Evolutionary conservation across 2,113 vertebrate genomes (phyloP).

Genomic region (Rousettus leschenaultii): DNA sequence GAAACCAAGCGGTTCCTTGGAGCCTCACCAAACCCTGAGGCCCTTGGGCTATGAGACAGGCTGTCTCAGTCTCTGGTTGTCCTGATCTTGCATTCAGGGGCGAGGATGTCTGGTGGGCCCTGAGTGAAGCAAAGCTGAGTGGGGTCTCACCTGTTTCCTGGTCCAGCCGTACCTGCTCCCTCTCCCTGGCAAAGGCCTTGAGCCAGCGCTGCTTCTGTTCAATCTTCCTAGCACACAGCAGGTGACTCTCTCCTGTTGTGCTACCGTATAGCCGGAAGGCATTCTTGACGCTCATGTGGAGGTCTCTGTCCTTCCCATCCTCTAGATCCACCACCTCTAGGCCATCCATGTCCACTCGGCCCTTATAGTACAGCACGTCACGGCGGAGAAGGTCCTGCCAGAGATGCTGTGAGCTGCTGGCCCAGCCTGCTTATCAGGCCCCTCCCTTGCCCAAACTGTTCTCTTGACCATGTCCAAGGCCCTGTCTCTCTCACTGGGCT

Average conservation of each 20-base stretch:
- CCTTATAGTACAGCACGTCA: slow-evolving; percentile 96
- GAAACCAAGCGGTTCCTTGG: neutral
- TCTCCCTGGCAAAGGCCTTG: slow-evolving; percentile 91
- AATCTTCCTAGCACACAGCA: slow-evolving; percentile 94
- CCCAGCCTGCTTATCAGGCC: neutral
- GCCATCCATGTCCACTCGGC: slow-evolving; percentile 90
- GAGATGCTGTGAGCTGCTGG: neutral
- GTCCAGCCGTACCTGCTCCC: slow-evolving; percentile 92
- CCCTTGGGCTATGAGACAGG: neutral
- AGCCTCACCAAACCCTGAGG: neutral
- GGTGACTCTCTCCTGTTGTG: slow-evolving; percentile 84
- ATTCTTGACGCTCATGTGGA: slow-evolving; percentile 92
- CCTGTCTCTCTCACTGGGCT: neutral
- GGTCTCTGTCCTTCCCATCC: slow-evolving; percentile 94
- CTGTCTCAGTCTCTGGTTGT: neutral
- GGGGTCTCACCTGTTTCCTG: slow-evolving; percentile 88
- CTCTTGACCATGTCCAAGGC: neutral
- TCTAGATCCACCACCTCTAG: slow-evolving; percentile 93
- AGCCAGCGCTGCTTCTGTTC: slow-evolving; percentile 97
- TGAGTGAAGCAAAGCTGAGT: neutral
- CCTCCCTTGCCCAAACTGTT: neutral
- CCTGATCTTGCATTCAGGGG: neutral
- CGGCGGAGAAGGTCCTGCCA: slow-evolving; percentile 92
- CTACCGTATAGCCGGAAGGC: slow-evolving; percentile 87
- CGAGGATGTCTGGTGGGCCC: neutral